Percentiles rank a stretch among this genome's conserved stretches.
These are phyloP conservation scores for Plotosus lineatus DNA, from an alignment of 2,113 vertebrate genomes.

Conservation along the genomic window DNA sequence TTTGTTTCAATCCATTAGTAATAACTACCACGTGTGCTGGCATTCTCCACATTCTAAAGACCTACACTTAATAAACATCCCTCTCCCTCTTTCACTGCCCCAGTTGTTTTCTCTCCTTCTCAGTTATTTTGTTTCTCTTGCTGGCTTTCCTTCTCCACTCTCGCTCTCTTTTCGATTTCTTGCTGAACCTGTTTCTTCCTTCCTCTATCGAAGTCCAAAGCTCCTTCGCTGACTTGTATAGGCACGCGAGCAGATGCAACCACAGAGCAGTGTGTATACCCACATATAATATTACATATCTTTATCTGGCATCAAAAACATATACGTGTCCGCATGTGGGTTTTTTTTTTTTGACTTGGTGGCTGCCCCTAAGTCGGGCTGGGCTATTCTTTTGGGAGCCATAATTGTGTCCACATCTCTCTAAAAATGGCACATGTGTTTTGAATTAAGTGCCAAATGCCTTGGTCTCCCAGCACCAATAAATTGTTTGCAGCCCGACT, in stretches of 20 bases:
- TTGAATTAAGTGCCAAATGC: constrained; percentile 54
- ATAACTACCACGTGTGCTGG: constrained; percentile 55
- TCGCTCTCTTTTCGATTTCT: not conserved
- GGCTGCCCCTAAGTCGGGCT: constrained; percentile 33
- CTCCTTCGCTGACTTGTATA: constrained; percentile 53
- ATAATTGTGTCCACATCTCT: constrained; percentile 51
- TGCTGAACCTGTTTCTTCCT: constrained; percentile 15
- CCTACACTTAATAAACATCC: constrained; percentile 41
- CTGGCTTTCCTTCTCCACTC: not conserved
- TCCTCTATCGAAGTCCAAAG: constrained; percentile 7
- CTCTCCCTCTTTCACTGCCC: constrained; percentile 28
- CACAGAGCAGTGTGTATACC: not conserved
- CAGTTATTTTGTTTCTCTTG: constrained; percentile 5
- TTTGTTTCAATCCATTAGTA: constrained; percentile 35
- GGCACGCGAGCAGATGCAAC: constrained; percentile 25
- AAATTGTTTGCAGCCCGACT: constrained; percentile 55
- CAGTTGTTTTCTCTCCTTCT: not conserved
- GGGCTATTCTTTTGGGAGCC: constrained; percentile 47
- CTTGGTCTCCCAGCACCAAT: constrained; percentile 48
- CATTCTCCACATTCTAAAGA: constrained; percentile 49
- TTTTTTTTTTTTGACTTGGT: constrained; percentile 18
- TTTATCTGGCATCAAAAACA: constrained; percentile 25
- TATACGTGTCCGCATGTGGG: not conserved
- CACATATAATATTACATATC: not conserved
- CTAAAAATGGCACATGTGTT: constrained; percentile 56